Percentiles rank a stretch among this genome's conserved stretches.
phyloP scores from a whole-genome alignment of 1,140 invertebrate species.

The Rhagoletis zephyria region DNA sequence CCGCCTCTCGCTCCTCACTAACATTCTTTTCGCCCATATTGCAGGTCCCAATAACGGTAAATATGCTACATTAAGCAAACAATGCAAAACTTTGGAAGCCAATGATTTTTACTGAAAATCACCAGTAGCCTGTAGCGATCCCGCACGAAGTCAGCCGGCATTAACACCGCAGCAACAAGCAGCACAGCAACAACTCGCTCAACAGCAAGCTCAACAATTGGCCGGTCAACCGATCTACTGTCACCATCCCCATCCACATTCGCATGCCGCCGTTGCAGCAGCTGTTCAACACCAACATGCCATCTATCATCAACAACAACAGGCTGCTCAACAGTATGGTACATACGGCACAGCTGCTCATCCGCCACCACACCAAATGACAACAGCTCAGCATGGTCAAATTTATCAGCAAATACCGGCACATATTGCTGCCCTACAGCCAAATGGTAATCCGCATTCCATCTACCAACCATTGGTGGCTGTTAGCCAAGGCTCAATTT shows the following conservation, averaged over 20 bases:
- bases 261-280: conserved; percentile 65
- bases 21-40: conserved; percentile 57
- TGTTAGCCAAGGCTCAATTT: conserved; percentile 70
- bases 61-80: conserved; percentile 93
- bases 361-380: conserved; percentile 66
- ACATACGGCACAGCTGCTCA: conserved; percentile 69
- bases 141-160: conserved; percentile 52
- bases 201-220: conserved; percentile 64
- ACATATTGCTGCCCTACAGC: conserved; percentile 63
- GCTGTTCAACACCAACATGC: conserved; percentile 71
- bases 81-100: conserved; percentile 93
- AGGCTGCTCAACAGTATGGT: conserved; percentile 64
- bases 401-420: conserved; percentile 72
- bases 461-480: conserved; percentile 71
- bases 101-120: conserved; percentile 94
- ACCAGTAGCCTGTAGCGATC: conserved; percentile 75
- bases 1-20: conserved; percentile 14
- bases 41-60: conserved; percentile 82
- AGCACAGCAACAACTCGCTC: conserved; percentile 60
- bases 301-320: conserved; percentile 71
- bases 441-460: conserved; percentile 70
- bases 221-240: conserved; percentile 72
- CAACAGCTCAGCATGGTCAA: conserved; percentile 60
- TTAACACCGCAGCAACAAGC: conserved; percentile 71
- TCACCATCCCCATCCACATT: conserved; percentile 72